A percentile compares a stretch with the other conserved stretches of the same genome.
Evolutionary conservation across 2,797 vertebrate genomes (phyloP).

Genomic region (Sardinella longiceps): DNA sequence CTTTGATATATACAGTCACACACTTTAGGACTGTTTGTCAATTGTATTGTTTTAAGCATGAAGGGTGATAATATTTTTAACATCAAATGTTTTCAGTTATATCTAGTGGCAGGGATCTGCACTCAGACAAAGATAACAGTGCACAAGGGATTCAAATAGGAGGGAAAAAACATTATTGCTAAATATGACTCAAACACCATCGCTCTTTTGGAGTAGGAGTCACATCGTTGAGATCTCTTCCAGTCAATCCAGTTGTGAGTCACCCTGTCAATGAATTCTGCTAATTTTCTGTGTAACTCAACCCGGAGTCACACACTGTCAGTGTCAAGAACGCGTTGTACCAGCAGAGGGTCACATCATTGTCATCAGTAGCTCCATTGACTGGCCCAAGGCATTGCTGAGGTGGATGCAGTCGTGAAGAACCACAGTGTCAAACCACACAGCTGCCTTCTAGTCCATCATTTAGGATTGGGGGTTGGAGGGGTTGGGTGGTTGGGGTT

Average conservation of each 20-base stretch:
- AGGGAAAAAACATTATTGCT: not conserved
- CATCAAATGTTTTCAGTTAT: not conserved
- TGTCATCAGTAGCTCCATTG: not conserved
- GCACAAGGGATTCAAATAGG: not conserved
- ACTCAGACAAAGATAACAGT: not conserved
- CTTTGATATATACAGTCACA: not conserved
- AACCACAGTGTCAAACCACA: not conserved
- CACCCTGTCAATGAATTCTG: too few species aligned
- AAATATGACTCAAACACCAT: not conserved
- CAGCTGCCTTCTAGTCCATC: not conserved
- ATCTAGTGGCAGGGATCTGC: not conserved
- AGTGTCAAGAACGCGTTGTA: too few species aligned
- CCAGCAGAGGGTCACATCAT: not conserved
- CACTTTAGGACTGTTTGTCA: not conserved
- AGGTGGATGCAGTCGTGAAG: too few species aligned
- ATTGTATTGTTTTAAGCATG: not conserved
- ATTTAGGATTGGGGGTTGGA: not conserved
- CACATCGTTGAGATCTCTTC: not conserved
- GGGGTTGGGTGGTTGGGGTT: too few species aligned
- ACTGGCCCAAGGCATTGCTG: not conserved
- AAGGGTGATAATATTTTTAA: not conserved
- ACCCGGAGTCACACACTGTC: too few species aligned
- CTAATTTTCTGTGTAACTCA: too few species aligned
- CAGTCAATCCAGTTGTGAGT: too few species aligned
- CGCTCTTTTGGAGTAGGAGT: not conserved